Base-by-base conservation (phyloP, 1,140 invertebrate species). In the Danaus melanippus region DNA sequence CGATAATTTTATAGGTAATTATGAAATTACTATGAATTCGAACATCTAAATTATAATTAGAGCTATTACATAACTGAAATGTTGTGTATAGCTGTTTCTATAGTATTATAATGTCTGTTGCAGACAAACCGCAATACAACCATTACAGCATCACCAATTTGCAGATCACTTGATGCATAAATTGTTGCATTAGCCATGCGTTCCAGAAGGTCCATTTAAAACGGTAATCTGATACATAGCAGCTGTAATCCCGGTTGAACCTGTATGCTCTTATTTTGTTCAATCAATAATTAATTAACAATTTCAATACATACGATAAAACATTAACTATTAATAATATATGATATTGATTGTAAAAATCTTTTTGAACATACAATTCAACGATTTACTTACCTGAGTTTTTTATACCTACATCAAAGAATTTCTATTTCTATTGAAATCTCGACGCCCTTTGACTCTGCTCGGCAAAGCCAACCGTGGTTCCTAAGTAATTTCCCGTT, bases 141-240 rank as follows among this genome's bases (percentile, higher is more conserved):
- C 75, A 76, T 76, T 76, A 84, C 82, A 84, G 79, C 77, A 64
- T 66, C 64, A 74, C 71, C 77, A 85, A 83, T 85, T 83, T 81
- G 73, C 71, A 75, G 74, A 85, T 80, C 78, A 85, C 67, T 59
- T 76, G 79, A 78, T 82, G 82, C 82, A 77, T 85, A 81, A 85
- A 84, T 67, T 76, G 77, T 80, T 75, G 74, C 71, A 82, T 84
- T 80, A 82, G 75, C 71, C 64, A 58, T 72, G 69, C 73, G 67
- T 60, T 69, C 60, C 53, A 60, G 53, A 73, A 76, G 66, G 69
- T 64, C 58, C 65, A 64, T 76, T 81, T 78, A 81, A 67, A 65
- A 58, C 42, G 42, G 71, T 76, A 79, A 80, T 70, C 64, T 67
- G 69, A 84, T 66, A 68, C 65, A 15, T 56, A 52, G 54, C 62